These are phyloP conservation scores for Ectemnius continuus DNA, from an alignment of 2,888 invertebrate genomes.

Conservation along the genomic window DNA sequence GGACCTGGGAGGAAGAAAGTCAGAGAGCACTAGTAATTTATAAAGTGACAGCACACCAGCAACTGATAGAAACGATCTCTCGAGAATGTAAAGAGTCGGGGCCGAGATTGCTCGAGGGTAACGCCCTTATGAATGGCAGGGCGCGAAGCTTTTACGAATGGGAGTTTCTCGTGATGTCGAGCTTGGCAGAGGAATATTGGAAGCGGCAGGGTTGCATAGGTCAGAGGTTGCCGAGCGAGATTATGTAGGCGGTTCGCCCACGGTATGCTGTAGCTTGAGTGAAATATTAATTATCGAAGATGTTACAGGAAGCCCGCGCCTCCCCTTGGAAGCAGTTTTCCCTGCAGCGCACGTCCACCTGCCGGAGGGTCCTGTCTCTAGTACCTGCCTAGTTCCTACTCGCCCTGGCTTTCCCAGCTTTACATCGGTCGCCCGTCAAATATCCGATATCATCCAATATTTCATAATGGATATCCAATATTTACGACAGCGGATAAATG, in stretches of 20 bases:
- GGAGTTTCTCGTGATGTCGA: too few relatives aligned
- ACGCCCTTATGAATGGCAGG: too few relatives aligned
- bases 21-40: not conserved
- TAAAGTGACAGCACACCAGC: not conserved
- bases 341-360: slow-evolving; percentile 11
- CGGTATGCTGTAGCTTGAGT: not conserved
- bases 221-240: too few relatives aligned
- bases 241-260: too few relatives aligned
- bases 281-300: slow-evolving; percentile 60
- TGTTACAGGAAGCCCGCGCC: slow-evolving; percentile 34
- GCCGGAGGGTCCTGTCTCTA: slow-evolving; percentile 9
- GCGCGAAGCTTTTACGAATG: too few relatives aligned
- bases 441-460: slow-evolving; percentile 61
- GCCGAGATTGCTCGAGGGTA: too few relatives aligned
- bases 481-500: slow-evolving; percentile 61
- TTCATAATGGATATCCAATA: slow-evolving; percentile 65
- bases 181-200: too few relatives aligned
- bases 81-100: too few relatives aligned
- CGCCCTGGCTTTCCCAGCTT: slow-evolving; percentile 29
- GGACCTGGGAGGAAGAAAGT: not conserved
- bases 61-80: too few relatives aligned
- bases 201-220: too few relatives aligned
- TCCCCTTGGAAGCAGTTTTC: slow-evolving; percentile 47
- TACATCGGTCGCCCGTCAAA: slow-evolving; percentile 55
- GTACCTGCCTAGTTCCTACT: not conserved